These are phyloP conservation scores for Mnemiopsis leidyi DNA, from an alignment of 37 sponge, comb jelly and placozoan genomes.

Conservation along the genomic window DNA sequence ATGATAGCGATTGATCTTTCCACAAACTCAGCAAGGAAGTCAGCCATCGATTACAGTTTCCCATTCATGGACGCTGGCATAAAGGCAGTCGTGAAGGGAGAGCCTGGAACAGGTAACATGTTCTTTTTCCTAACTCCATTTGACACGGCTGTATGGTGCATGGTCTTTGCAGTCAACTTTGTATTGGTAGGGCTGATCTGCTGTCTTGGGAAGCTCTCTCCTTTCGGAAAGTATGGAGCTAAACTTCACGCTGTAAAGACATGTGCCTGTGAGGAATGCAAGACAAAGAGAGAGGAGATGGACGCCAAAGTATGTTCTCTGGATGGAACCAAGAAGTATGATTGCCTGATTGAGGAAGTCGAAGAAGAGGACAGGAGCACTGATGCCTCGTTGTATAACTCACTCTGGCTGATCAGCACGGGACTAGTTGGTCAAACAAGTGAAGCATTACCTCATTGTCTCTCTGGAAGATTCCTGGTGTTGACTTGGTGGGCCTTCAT, in stretches of 20 bases:
- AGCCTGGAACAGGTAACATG: not conserved
- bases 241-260: not conserved
- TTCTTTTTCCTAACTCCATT: slow-evolving; percentile 10
- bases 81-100: not conserved
- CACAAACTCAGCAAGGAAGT: not conserved
- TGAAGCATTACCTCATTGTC: not conserved
- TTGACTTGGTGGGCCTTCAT: slow-evolving; percentile 16
- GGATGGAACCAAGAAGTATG: not conserved
- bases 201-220: not conserved
- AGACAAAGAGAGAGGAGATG: not conserved
- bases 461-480: not conserved
- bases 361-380: not conserved
- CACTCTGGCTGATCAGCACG: not conserved
- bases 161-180: not conserved
- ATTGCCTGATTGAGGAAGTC: not conserved
- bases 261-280: not conserved
- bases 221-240: not conserved
- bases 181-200: not conserved
- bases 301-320: not conserved
- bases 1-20: not conserved
- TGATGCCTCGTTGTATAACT: not conserved
- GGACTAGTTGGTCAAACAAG: not conserved
- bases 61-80: not conserved
- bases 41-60: not conserved
- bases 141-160: not conserved